phyloP scores from a whole-genome alignment of 1,140 invertebrate species.

The Drosophila sulfurigaster region DNA sequence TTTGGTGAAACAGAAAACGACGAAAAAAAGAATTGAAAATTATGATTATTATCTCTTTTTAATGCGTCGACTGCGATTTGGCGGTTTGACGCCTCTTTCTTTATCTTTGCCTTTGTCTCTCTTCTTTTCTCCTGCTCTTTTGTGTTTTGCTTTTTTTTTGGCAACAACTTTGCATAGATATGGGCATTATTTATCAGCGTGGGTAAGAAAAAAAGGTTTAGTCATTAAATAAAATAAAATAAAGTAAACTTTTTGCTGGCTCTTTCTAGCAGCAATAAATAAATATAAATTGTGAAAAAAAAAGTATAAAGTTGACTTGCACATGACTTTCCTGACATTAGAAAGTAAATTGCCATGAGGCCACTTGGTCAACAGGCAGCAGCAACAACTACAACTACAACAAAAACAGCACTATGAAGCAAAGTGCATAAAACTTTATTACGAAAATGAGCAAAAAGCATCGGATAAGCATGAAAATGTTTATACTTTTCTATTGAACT shows the following conservation, averaged over 20 bases:
- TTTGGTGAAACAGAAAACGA: conserved; percentile 1
- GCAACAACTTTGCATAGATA: conserved; percentile 63
- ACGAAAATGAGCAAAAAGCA: conserved; percentile 44
- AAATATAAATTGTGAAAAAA: conserved; percentile 29
- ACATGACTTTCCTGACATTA: conserved; percentile 82
- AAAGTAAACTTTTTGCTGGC: conserved; percentile 31
- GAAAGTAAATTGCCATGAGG: conserved; percentile 83
- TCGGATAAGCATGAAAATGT: conserved; percentile 49
- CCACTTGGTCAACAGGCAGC: conserved; percentile 75
- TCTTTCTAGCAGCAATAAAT: conserved; percentile 21
- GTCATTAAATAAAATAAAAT: conserved; percentile 53
- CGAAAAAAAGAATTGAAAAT: conserved; percentile 45
- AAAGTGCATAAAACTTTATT: conserved; percentile 52
- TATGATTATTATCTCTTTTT: conserved; percentile 55
- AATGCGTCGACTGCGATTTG: conserved; percentile 52
- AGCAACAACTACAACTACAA: conserved; percentile 40
- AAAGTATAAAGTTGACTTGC: conserved; percentile 64
- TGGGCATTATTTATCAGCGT: conserved; percentile 65
- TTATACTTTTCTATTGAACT: conserved; percentile 56
- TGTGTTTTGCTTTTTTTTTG: background rate
- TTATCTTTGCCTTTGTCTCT: conserved; percentile 45
- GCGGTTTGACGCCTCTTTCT: conserved; percentile 59
- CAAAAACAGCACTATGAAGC: conserved; percentile 19
- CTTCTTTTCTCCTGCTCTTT: conserved; percentile 2
- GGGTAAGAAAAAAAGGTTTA: conserved; percentile 43